Percentiles rank a stretch among this genome's conserved stretches.
phyloP scores from a whole-genome alignment of 2,113 vertebrate genomes.

The Podocnemis expansa region DNA sequence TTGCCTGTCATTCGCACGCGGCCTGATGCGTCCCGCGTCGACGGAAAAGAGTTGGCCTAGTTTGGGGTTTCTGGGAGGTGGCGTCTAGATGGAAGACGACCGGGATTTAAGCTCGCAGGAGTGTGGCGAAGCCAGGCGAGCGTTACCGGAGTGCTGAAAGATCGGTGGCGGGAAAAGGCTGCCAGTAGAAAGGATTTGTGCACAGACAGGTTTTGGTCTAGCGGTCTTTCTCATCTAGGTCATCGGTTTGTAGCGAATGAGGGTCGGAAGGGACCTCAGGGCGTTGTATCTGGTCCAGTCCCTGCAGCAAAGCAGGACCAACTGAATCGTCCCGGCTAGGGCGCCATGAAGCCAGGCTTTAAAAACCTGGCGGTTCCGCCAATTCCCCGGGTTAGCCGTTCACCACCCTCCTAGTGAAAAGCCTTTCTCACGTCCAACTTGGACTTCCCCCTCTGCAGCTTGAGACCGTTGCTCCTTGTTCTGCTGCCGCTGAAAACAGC shows the following conservation, averaged over 20 bases:
- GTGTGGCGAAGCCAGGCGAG: background rate
- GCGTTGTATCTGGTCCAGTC: too few relatives aligned
- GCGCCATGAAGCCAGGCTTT: too few relatives aligned
- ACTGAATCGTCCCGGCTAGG: too few relatives aligned
- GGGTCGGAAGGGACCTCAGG: too few relatives aligned
- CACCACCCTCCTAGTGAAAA: too few relatives aligned
- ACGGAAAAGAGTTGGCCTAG: background rate
- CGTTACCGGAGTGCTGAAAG: background rate
- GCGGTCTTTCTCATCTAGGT: background rate
- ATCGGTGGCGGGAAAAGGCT: background rate
- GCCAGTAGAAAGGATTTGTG: background rate
- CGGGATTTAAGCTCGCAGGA: background rate
- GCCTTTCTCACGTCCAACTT: too few relatives aligned
- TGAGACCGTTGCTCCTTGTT: too few relatives aligned
- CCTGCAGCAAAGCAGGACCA: too few relatives aligned
- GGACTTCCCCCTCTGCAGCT: too few relatives aligned
- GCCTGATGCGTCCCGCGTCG: fast-evolving
- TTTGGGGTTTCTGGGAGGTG: background rate
- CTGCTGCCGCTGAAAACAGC: too few relatives aligned
- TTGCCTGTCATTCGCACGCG: background rate
- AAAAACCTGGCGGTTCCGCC: too few relatives aligned
- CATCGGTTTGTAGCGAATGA: background rate
- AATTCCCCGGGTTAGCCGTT: too few relatives aligned
- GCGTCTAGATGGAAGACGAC: background rate
- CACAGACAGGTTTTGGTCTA: background rate